A percentile compares a stretch with the other conserved stretches of the same genome.
These are phyloP conservation scores for Aegithalos caudatus DNA, from an alignment of 2,113 vertebrate genomes.

Conservation along the genomic window DNA sequence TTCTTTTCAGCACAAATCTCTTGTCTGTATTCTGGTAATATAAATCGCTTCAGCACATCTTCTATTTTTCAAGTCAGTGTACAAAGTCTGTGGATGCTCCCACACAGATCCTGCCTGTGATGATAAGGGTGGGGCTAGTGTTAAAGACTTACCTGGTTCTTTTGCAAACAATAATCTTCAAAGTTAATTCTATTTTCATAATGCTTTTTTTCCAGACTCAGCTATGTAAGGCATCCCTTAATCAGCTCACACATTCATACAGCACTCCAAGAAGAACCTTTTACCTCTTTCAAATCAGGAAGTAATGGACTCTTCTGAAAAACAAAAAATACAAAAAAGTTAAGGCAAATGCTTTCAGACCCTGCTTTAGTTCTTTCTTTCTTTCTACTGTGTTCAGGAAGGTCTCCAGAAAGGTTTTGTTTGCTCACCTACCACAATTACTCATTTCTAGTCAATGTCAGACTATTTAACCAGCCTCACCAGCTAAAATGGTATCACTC, in stretches of 20 bases:
- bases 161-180: not conserved
- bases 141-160: not conserved
- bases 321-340: not conserved
- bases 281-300: not conserved
- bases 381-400: not conserved
- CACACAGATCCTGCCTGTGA: not conserved
- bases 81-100: not conserved
- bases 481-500: not conserved
- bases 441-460: not conserved
- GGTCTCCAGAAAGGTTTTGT: not conserved
- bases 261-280: not conserved
- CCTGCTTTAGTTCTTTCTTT: not conserved
- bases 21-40: not conserved
- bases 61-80: not conserved
- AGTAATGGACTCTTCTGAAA: not conserved
- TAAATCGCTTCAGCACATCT: not conserved
- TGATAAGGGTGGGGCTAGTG: not conserved
- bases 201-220: not conserved
- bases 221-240: not conserved
- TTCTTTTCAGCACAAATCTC: not conserved
- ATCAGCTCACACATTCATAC: not conserved
- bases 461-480: not conserved
- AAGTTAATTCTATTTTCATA: not conserved
- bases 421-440: not conserved
- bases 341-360: not conserved